Conservation (phyloP, 2,888 invertebrate species). For the Himalopsyche japonica region DNA sequence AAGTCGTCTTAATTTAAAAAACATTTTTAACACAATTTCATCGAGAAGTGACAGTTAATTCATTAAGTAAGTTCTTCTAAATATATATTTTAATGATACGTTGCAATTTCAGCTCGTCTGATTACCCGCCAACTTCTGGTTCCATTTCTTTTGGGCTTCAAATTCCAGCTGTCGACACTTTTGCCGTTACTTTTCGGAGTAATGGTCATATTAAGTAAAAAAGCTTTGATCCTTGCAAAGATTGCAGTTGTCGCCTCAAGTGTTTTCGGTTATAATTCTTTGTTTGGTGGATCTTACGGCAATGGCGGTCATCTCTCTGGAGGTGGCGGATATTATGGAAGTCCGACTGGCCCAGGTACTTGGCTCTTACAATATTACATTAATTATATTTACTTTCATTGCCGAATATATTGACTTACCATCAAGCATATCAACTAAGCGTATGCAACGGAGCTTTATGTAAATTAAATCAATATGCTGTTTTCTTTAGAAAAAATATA, state of each 20-base stretch:
- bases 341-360: constrained; percentile 31
- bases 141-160: constrained; percentile 77
- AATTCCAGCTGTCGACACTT: constrained; percentile 76
- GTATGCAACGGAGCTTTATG: too few species aligned
- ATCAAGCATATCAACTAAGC: too few species aligned
- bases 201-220: constrained; percentile 73
- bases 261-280: constrained; percentile 64
- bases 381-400: too few species aligned
- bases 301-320: constrained; percentile 46
- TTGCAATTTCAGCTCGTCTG: constrained; percentile 66
- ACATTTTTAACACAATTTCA: too few species aligned
- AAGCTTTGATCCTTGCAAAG: constrained; percentile 76
- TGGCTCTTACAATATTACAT: too few species aligned
- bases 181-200: constrained; percentile 74
- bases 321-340: constrained; percentile 24
- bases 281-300: constrained; percentile 48
- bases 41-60: too few species aligned
- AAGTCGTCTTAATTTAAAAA: too few species aligned
- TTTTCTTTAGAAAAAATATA: too few species aligned
- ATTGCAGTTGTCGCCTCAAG: constrained; percentile 72
- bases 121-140: constrained; percentile 73
- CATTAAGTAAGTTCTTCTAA: too few species aligned
- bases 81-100: too few species aligned
- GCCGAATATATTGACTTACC: too few species aligned
- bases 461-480: too few species aligned